phyloP scores from a whole-genome alignment of 2,888 invertebrate genomes.

The Tenodera sinensis region DNA sequence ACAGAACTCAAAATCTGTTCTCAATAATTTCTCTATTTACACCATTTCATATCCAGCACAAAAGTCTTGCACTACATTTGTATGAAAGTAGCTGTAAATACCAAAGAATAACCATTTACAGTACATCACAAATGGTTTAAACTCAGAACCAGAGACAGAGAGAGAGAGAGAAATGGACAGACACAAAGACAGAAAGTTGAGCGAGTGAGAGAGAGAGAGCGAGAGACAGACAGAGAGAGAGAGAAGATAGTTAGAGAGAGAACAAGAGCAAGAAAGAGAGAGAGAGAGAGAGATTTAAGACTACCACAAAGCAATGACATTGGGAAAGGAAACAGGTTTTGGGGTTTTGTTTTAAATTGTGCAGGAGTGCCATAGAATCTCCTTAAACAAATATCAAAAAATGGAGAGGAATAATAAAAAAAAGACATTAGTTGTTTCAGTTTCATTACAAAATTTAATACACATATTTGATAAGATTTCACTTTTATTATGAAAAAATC shows the following conservation, averaged over 20 bases:
- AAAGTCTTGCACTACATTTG: background rate
- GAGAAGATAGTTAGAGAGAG: background rate
- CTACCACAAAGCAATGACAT: background rate
- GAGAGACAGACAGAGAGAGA: background rate
- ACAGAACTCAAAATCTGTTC: background rate
- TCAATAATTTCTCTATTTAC: background rate
- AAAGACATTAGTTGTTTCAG: background rate
- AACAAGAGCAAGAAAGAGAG: background rate
- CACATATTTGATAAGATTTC: constrained; percentile 18
- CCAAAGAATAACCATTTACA: constrained; percentile 8
- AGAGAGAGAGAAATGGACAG: background rate
- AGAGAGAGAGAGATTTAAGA: background rate
- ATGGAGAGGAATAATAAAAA: background rate
- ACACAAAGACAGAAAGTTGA: background rate
- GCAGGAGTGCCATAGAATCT: background rate
- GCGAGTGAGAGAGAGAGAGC: background rate
- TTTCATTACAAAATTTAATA: constrained; percentile 9
- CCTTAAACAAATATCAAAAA: background rate
- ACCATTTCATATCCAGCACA: background rate
- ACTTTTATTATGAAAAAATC: constrained; percentile 23
- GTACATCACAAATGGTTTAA: background rate
- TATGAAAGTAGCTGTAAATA: background rate
- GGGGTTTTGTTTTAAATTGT: background rate
- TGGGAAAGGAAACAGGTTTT: background rate
- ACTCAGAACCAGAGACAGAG: background rate